Percentiles rank a stretch among this genome's conserved stretches.
These are phyloP conservation scores for Trematocara caparti DNA, from an alignment of 2,797 vertebrate species.

Conservation along the genomic window DNA sequence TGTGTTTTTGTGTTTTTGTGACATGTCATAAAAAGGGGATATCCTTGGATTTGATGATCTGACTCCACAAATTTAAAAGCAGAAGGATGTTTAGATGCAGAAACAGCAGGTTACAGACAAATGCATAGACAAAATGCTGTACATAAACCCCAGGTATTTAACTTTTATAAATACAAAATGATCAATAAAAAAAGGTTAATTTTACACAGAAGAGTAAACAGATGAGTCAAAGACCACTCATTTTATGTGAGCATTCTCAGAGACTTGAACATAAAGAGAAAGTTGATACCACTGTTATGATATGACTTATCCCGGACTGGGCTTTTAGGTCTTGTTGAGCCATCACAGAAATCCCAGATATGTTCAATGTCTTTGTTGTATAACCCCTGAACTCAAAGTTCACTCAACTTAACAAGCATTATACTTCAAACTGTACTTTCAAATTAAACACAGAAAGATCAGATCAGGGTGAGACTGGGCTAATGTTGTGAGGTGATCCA, in stretches of 20 bases:
- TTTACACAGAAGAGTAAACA: neutral
- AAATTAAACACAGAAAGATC: neutral
- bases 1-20: neutral
- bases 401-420: neutral
- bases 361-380: neutral
- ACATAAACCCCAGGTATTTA: neutral
- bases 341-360: neutral
- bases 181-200: neutral
- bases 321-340: neutral
- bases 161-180: neutral
- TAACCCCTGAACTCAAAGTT: neutral
- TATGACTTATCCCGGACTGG: neutral
- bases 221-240: neutral
- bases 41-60: neutral
- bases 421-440: neutral
- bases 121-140: neutral
- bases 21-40: neutral
- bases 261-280: neutral
- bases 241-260: neutral
- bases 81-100: neutral
- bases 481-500: conserved; percentile 1
- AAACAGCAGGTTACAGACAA: neutral
- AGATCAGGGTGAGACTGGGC: neutral
- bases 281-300: neutral
- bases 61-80: neutral